Evolutionary conservation across 2,888 invertebrate species (phyloP).

Genomic region (Lycocerus yunnanus): DNA sequence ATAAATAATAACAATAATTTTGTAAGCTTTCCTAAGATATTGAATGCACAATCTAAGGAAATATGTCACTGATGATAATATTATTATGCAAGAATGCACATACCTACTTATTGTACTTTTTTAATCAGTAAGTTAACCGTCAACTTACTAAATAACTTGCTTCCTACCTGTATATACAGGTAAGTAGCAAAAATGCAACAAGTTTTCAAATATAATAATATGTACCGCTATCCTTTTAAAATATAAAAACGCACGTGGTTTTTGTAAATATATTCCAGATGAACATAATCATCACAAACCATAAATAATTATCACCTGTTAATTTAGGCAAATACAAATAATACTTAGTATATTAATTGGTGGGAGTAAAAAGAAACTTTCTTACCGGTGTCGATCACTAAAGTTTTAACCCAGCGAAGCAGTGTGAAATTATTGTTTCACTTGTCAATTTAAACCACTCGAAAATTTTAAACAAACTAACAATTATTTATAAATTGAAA

Average conservation of each 20-base stretch:
- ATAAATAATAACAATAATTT: not conserved
- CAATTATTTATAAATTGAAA: not conserved
- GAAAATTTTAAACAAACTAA: not conserved
- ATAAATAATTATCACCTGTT: not conserved
- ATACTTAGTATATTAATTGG: not conserved
- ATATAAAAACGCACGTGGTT: not conserved
- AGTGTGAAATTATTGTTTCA: not conserved
- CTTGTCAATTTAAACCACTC: not conserved
- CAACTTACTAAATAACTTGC: not conserved
- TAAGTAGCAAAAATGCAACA: not conserved
- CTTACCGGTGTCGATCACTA: slow-evolving; percentile 18
- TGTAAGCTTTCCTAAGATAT: not conserved
- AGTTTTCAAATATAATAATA: not conserved
- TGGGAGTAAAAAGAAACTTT: slow-evolving; percentile 18
- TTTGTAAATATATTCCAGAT: not conserved
- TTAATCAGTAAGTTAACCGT: not conserved
- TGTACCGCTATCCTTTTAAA: not conserved
- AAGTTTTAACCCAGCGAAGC: not conserved
- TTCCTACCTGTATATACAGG: not conserved
- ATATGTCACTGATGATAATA: not conserved
- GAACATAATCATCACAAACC: not conserved
- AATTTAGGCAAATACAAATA: not conserved
- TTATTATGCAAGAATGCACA: not conserved
- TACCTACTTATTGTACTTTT: not conserved
- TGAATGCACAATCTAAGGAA: not conserved